Evolutionary conservation across 2,113 vertebrate species (phyloP).

Genomic region (Anseranas semipalmata): DNA sequence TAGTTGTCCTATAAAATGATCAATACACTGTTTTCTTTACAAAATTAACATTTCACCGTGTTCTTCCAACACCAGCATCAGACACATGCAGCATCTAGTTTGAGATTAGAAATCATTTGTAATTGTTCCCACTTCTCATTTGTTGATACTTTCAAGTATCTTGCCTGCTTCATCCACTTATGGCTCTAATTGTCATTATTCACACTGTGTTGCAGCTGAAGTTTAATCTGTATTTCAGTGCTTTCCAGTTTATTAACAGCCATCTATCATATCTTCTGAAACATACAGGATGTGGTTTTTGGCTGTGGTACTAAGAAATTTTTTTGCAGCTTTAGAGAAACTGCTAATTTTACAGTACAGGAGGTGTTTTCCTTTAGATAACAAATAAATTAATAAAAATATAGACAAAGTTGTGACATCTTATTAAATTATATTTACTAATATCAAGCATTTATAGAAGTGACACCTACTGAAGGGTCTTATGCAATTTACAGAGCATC

Average conservation of each 20-base stretch:
- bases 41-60: not conserved
- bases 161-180: not conserved
- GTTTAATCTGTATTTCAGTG: not conserved
- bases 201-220: not conserved
- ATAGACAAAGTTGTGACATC: not conserved
- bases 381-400: not conserved
- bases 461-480: not conserved
- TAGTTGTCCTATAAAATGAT: not conserved
- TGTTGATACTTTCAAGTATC: not conserved
- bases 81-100: not conserved
- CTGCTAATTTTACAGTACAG: not conserved
- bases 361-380: conserved; percentile 22
- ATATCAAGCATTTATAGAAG: not conserved
- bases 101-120: not conserved
- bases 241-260: conserved; percentile 18
- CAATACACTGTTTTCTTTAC: not conserved
- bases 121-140: not conserved
- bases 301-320: not conserved
- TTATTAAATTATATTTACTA: conserved; percentile 7
- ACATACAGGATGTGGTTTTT: conserved; percentile 19
- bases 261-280: not conserved
- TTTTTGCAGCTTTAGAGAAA: not conserved
- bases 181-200: not conserved
- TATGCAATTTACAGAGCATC: not conserved
- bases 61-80: not conserved